These are phyloP conservation scores for Ceratitis capitata DNA, from an alignment of 1,140 invertebrate species.

Conservation along the genomic window DNA sequence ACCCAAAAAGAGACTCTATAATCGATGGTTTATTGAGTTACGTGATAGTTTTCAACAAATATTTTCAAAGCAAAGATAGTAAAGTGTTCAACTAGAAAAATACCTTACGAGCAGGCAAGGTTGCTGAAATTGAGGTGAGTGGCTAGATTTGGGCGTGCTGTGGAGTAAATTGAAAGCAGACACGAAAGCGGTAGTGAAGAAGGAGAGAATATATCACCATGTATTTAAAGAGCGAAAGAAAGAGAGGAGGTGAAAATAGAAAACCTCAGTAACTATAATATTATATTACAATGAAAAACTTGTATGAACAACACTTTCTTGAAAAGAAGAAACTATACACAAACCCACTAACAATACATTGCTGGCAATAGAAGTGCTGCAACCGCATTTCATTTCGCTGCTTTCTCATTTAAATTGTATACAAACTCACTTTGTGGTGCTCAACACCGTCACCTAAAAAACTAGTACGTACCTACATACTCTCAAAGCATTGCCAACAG, in stretches of 20 bases:
- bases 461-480: background rate
- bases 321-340: too few species aligned
- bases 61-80: constrained; percentile 22
- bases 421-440: too few species aligned
- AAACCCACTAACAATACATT: background rate
- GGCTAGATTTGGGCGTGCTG: background rate
- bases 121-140: background rate
- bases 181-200: background rate
- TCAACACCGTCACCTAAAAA: background rate
- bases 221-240: background rate
- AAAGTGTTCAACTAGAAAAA: background rate
- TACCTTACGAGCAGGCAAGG: background rate
- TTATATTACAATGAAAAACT: too few species aligned
- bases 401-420: too few species aligned
- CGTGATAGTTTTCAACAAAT: constrained; percentile 38
- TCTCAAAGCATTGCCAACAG: background rate
- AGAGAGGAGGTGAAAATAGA: background rate
- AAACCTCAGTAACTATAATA: too few species aligned
- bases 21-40: constrained; percentile 39
- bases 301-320: background rate
- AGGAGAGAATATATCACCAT: background rate
- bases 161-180: background rate
- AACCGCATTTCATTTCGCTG: too few species aligned
- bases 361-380: background rate
- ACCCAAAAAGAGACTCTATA: constrained; percentile 27